A percentile compares a stretch with the other conserved stretches of the same genome.
Conservation (phyloP, 1,140 invertebrate genomes). For the Pantala flavescens region DNA sequence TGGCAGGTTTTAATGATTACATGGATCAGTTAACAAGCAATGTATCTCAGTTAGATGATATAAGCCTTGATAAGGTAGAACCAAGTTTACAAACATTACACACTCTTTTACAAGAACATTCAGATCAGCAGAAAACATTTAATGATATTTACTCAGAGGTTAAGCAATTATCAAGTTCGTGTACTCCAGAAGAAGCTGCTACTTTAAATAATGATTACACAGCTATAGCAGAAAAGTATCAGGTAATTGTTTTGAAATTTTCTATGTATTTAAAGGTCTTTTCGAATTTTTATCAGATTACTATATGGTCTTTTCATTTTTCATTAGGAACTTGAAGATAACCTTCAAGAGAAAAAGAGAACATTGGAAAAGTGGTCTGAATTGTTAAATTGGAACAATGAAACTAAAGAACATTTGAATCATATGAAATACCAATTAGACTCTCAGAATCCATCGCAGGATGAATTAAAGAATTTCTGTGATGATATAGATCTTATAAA, state of each 20-base stretch:
- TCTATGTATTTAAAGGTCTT: slow-evolving; percentile 5
- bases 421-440: slow-evolving; percentile 71
- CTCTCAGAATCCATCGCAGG: slow-evolving; percentile 52
- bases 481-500: slow-evolving; percentile 46
- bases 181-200: slow-evolving; percentile 56
- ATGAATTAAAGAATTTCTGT: slow-evolving; percentile 39
- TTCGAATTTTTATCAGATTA: neutral
- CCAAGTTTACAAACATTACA: slow-evolving; percentile 67
- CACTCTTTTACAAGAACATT: slow-evolving; percentile 65
- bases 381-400: slow-evolving; percentile 67
- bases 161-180: slow-evolving; percentile 57
- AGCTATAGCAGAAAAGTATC: slow-evolving; percentile 60
- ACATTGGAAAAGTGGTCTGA: slow-evolving; percentile 74
- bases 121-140: slow-evolving; percentile 63
- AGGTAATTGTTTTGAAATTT: slow-evolving; percentile 30
- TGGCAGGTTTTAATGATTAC: slow-evolving; percentile 75
- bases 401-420: slow-evolving; percentile 65
- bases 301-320: slow-evolving; percentile 10
- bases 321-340: slow-evolving; percentile 52
- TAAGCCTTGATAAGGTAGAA: slow-evolving; percentile 67
- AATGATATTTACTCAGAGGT: slow-evolving; percentile 69
- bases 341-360: slow-evolving; percentile 60
- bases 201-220: slow-evolving; percentile 63
- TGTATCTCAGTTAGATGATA: slow-evolving; percentile 65
- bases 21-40: slow-evolving; percentile 63